Evolutionary conservation across 2,797 vertebrate species (phyloP), one percentile per base, ranked within the genome.

Genomic region (Phoebastria nigripes): DNA sequence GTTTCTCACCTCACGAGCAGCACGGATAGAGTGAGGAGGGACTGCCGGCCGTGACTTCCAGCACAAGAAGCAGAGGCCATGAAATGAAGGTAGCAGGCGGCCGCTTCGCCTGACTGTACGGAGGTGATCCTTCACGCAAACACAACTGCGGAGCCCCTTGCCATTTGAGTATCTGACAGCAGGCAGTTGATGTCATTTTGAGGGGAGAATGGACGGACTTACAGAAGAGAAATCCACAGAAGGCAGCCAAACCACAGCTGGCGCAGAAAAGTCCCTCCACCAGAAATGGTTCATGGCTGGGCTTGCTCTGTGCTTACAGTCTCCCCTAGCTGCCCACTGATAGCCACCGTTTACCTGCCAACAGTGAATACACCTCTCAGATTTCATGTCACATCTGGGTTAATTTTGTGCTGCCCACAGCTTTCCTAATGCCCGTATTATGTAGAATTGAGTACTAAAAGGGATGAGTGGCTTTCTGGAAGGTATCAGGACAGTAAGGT

Each of bases 1-100:
- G 28, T 74, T 88, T 62, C 56, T 71, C 62, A 46, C 0, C 42
- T 56, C 52, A 24, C 0, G 0, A 71, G 47, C 8, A 11, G 41
- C 4, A 0, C 15, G 22, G 56, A 24, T 44, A 58, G 29, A 31
- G 18, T 6, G 56, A 71, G 52, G 28, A 65, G 49, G 56, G 2
- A 13, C 56, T 47, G 56, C 25, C 7, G 25, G 26, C 33, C 10
- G 4, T 47, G 77, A 7, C 47, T 83, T 35, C 72, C 56, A 67
- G 39, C 44, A 33, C 29, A 39, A 47, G 52, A 54, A 69, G 22
- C 16, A 51, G 33, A 54, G 61, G 26, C 42, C 56, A 41, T n/a
- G 63, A 55, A 37, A 42, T 37, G 41, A 72, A 72, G 51, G 44
- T 24, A 59, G n/a, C 28, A 70, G 47, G 24, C 1, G 1, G 15